Evolutionary conservation across 2,888 invertebrate genomes (phyloP), one percentile per base, ranked within the genome.

Genomic region (Incurvaria masculella): DNA sequence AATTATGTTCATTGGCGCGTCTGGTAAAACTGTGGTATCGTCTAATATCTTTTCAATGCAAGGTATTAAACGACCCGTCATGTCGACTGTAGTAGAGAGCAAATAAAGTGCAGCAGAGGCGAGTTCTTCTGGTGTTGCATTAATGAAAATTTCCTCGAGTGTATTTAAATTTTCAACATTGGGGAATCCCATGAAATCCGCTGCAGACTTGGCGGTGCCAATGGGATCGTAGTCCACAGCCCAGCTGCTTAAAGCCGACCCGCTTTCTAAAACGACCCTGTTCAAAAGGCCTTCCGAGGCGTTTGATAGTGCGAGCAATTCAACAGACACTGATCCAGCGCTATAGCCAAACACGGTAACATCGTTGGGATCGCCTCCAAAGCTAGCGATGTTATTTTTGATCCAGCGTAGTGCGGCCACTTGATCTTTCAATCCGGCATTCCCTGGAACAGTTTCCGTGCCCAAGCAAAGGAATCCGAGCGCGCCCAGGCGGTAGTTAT

Each of bases 81-180:
- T n/a, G n/a, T n/a, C n/a, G n/a, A n/a, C n/a, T n/a, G n/a, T n/a
- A n/a, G n/a, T n/a, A n/a, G n/a, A n/a, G n/a, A n/a, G n/a, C n/a
- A n/a, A n/a, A n/a, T n/a, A n/a, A n/a, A n/a, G n/a, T 6, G 54
- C 52, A n/a, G 66, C 59, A 20, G 76, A 51, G 38, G 60, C 23
- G 23, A 27, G 17, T 4, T 23, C 26, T 27, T 26, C 41, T 4
- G 21, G n/a, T 20, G 47, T 5, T 10, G 27, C 14, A 17, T 21
- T 42, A 16, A 16, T 38, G 20, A 18, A 38, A 33, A 47, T 33
- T 4, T 47, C 47, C 19, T 18, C 19, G 16, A 47, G 21, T 5
- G 21, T 16, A 21, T 47, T 42, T 11, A 42, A 19, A 18, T 47
- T 27, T 42, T 47, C 42, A 6, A 41, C 44, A n/a, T 33, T n/a